Evolutionary conservation across 2,113 vertebrate genomes (phyloP).

Genomic region (Sceloporus undulatus): DNA sequence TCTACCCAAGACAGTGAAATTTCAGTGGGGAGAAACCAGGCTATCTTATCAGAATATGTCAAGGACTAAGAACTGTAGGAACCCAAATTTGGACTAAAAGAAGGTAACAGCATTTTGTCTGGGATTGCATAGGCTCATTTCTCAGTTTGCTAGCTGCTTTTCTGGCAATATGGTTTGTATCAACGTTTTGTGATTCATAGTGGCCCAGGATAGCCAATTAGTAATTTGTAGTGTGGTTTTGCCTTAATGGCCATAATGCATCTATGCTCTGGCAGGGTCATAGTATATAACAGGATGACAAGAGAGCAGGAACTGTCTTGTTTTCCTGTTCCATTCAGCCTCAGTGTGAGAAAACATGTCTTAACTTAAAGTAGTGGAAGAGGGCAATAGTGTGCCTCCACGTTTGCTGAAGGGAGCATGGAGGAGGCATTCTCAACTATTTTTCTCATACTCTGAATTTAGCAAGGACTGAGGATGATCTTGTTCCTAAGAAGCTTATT

Average conservation of each 20-base stretch:
- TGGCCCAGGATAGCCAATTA: not conserved
- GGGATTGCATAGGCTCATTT: too few relatives aligned
- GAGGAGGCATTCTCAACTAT: not conserved
- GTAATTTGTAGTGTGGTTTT: not conserved
- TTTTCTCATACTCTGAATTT: not conserved
- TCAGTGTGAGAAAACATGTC: not conserved
- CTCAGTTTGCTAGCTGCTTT: not conserved
- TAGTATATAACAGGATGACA: not conserved
- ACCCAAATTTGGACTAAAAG: not conserved
- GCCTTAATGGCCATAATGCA: too few relatives aligned
- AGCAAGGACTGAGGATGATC: not conserved
- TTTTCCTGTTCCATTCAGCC: not conserved
- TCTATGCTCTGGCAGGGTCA: too few relatives aligned
- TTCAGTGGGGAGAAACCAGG: not conserved
- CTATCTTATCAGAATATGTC: not conserved
- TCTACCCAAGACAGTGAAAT: not conserved
- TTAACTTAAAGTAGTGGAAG: not conserved
- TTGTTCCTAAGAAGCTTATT: not conserved
- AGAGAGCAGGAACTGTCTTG: not conserved
- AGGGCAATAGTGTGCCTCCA: not conserved
- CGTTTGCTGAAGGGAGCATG: not conserved
- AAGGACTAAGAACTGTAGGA: not conserved
- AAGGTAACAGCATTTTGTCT: not conserved
- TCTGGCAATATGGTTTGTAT: not conserved
- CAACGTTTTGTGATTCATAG: not conserved